Evolutionary conservation across 1,140 invertebrate genomes (phyloP), one percentile per base, ranked within the genome.

Genomic region (Cotesia chilonis): DNA sequence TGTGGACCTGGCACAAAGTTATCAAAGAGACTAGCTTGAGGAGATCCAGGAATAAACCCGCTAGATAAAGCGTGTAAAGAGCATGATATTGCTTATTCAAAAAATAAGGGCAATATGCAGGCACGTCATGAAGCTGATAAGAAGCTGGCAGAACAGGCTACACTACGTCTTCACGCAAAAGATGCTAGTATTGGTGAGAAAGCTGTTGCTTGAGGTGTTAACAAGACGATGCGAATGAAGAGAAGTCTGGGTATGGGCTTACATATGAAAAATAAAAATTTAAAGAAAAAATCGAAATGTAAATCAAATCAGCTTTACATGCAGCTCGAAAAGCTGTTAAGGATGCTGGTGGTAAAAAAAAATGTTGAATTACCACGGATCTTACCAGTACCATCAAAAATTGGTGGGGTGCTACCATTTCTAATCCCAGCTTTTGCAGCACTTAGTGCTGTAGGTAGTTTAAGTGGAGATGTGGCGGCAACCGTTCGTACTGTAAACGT

Each of bases 401-500:
- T n/a, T n/a, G n/a, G n/a, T n/a, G n/a, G n/a, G n/a, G n/a, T n/a
- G n/a, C n/a, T n/a, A n/a, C n/a, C n/a, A n/a, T n/a, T n/a, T n/a
- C n/a, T n/a, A n/a, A n/a, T n/a, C n/a, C n/a, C n/a, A n/a, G n/a
- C n/a, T n/a, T n/a, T n/a, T n/a, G n/a, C n/a, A n/a, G n/a, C n/a
- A n/a, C n/a, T n/a, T n/a, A n/a, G n/a, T n/a, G 20, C 20, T 20
- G 20, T 20, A 20, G 20, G 20, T 20, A 2, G 20, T 2, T 20
- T 20, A 20, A 20, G 20, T 20, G 20, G 20, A 20, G 20, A 2
- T 20, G 20, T 2, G 20, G 20, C 20, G 2, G 20, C 20, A 20
- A 20, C 2, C 20, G 20, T 20, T 20, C 20, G 79, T 75, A 74
- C 75, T 4, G 61, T 79, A 20, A 78, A 74, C 69, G 36, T 59